A percentile compares a stretch with the other conserved stretches of the same genome.
Evolutionary conservation across 1,140 invertebrate species (phyloP).

Genomic region (Archegozetes longisetosus): DNA sequence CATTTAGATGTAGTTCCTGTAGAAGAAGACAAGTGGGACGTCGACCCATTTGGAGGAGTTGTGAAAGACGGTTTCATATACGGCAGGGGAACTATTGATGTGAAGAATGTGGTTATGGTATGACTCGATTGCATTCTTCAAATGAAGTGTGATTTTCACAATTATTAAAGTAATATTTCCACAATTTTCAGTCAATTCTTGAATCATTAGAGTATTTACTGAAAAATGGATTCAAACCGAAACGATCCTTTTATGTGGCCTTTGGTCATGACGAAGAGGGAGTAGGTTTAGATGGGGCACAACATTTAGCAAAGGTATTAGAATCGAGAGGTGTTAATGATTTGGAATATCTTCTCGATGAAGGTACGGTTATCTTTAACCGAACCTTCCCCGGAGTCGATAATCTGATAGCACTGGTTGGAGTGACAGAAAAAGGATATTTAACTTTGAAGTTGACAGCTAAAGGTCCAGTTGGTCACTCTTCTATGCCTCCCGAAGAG

Average conservation of each 20-base stretch:
- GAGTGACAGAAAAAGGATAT: conserved; percentile 25
- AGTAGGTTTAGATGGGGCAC: conserved; percentile 33
- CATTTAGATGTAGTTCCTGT: conserved; percentile 44
- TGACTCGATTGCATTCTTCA: neutral
- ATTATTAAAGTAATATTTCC: neutral
- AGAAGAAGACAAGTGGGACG: conserved; percentile 32
- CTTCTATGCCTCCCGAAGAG: conserved; percentile 37
- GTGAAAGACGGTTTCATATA: conserved; percentile 35
- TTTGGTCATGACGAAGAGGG: conserved; percentile 47
- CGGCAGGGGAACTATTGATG: conserved; percentile 40
- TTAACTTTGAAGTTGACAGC: conserved; percentile 32
- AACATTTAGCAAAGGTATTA: conserved; percentile 29
- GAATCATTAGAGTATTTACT: conserved; percentile 37
- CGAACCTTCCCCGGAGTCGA: conserved; percentile 20
- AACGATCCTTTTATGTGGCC: conserved; percentile 37
- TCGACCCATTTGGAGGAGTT: conserved; percentile 36
- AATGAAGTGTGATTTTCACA: neutral
- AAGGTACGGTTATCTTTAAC: conserved; percentile 34
- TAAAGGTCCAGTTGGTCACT: conserved; percentile 33
- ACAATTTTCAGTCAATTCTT: conserved; percentile 32
- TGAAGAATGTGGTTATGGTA: conserved; percentile 38
- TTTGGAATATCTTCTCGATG: conserved; percentile 39
- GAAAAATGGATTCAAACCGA: conserved; percentile 25
- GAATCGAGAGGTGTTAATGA: conserved; percentile 26
- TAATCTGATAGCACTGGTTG: conserved; percentile 4